A percentile compares a stretch with the other conserved stretches of the same genome.
These are phyloP conservation scores for Busseola fusca DNA, from an alignment of 2,888 invertebrate species.

Conservation along the genomic window DNA sequence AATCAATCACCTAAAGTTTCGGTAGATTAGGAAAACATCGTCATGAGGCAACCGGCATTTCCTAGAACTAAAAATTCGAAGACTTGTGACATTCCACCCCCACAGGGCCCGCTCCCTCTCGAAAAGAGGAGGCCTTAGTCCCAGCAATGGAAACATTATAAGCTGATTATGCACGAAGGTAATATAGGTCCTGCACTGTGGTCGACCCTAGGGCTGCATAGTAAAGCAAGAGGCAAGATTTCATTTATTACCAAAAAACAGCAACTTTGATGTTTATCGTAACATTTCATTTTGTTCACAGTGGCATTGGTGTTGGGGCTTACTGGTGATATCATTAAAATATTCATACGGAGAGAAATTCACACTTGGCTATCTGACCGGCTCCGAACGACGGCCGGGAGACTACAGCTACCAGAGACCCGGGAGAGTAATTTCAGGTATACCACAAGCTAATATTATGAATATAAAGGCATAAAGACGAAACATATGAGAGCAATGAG, in stretches of 20 bases:
- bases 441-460: slow-evolving; percentile 33
- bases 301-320: slow-evolving; percentile 79
- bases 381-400: slow-evolving; percentile 93
- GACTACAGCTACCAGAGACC: slow-evolving; percentile 95
- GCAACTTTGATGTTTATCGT: slow-evolving; percentile 1
- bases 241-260: background rate
- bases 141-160: background rate
- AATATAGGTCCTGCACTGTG: background rate
- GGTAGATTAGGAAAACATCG: background rate
- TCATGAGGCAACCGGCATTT: background rate
- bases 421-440: slow-evolving; percentile 89
- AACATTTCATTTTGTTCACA: slow-evolving; percentile 67
- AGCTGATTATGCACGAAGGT: background rate
- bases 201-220: background rate
- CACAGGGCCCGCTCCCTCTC: background rate
- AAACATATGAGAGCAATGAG: slow-evolving; percentile 29
- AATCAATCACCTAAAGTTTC: background rate
- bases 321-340: slow-evolving; percentile 68
- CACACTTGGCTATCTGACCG: slow-evolving; percentile 95
- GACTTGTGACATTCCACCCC: background rate
- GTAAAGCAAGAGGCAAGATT: background rate
- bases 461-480: slow-evolving; percentile 31
- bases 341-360: slow-evolving; percentile 88
- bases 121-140: background rate
- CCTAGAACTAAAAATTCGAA: background rate